phyloP scores from a whole-genome alignment of 2,888 invertebrate genomes.

The Shargacucullia verbasci region DNA sequence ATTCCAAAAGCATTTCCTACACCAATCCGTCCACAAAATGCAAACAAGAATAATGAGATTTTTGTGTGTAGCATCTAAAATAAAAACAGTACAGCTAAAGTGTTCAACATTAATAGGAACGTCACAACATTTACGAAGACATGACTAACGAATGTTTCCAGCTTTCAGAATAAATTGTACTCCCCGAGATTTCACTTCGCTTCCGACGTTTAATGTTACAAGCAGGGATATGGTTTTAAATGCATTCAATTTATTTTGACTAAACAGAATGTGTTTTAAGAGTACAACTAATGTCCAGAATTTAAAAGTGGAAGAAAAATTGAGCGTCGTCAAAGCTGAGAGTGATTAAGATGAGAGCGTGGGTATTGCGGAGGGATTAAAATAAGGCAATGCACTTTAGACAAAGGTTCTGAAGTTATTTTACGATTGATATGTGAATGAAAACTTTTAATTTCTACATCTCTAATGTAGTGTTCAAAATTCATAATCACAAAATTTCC shows the following conservation, averaged over 20 bases:
- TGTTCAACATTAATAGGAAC: constrained; percentile 25
- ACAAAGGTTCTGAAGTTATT: too few relatives aligned
- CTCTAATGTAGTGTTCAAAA: too few relatives aligned
- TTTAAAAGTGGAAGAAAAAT: constrained; percentile 5
- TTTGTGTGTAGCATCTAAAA: constrained; percentile 9
- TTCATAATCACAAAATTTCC: too few relatives aligned
- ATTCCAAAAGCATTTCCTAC: background rate
- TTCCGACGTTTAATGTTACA: constrained; percentile 16
- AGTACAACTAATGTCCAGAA: constrained; percentile 9
- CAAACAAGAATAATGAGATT: constrained; percentile 3
- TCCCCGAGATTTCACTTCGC: constrained; percentile 15
- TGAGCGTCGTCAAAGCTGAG: background rate
- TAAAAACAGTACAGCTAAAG: constrained; percentile 23
- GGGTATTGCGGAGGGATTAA: too few relatives aligned
- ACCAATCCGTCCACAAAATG: constrained; percentile 2
- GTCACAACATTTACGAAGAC: constrained; percentile 22
- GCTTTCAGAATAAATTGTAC: constrained; percentile 9
- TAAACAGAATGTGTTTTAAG: constrained; percentile 11
- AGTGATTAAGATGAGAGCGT: background rate
- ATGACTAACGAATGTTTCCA: constrained; percentile 36
- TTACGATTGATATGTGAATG: too few relatives aligned
- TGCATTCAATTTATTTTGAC: constrained; percentile 33
- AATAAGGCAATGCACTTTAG: too few relatives aligned
- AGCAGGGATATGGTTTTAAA: constrained; percentile 19
- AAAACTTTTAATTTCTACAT: too few relatives aligned